A percentile compares a stretch with the other conserved stretches of the same genome.
Conservation (phyloP, 2,113 vertebrate species). For the Mesitornis unicolor region DNA sequence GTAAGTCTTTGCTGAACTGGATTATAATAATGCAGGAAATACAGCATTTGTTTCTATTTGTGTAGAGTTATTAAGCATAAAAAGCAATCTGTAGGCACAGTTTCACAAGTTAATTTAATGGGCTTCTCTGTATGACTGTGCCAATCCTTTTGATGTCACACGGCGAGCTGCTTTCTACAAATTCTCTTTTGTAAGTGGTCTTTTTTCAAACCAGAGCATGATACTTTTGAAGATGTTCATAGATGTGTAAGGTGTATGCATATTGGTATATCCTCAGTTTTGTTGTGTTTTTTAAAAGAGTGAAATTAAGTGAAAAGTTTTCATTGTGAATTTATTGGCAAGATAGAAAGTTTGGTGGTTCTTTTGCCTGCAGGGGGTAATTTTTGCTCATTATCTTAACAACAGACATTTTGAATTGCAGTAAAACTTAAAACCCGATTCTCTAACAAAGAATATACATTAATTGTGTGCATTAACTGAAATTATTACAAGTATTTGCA, state of each 20-base stretch:
- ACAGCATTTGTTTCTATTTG: background rate
- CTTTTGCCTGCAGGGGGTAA: background rate
- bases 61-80: background rate
- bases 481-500: background rate
- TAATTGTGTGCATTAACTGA: background rate
- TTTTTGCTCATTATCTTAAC: background rate
- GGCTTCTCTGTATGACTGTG: background rate
- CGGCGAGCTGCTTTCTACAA: background rate
- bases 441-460: background rate
- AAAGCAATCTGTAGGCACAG: background rate
- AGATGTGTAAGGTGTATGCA: background rate
- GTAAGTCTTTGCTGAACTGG: background rate
- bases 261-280: background rate
- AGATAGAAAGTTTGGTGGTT: background rate
- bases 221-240: background rate
- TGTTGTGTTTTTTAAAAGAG: background rate
- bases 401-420: background rate
- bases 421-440: background rate
- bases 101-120: background rate
- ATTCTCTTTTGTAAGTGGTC: background rate
- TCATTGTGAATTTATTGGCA: background rate
- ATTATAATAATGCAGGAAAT: background rate
- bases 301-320: background rate
- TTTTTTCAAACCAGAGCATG: background rate
- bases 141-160: background rate